Evolutionary conservation across 2,888 invertebrate species (phyloP).

Genomic region (Philonicus albiceps): DNA sequence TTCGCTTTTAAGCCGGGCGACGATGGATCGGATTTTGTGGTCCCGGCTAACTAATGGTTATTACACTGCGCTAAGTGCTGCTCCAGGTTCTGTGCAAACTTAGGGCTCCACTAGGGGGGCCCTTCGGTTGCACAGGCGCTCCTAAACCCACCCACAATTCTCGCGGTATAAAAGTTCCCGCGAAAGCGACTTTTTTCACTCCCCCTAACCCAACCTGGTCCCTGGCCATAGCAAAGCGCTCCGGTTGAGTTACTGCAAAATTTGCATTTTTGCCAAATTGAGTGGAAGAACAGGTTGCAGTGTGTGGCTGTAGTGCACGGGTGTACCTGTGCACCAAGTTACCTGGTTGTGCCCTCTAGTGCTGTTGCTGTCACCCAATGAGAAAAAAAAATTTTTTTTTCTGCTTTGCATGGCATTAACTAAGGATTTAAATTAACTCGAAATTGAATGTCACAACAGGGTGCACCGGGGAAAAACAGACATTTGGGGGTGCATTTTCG

Average conservation of each 20-base stretch:
- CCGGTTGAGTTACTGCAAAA: slow-evolving; percentile 44
- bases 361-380: not conserved
- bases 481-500: not conserved
- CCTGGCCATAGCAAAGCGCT: slow-evolving; percentile 1
- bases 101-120: not conserved
- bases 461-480: not conserved
- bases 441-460: slow-evolving; percentile 24
- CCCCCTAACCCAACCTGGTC: not conserved
- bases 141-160: not conserved
- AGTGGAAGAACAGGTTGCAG: slow-evolving; percentile 37
- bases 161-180: not conserved
- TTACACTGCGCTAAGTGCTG: slow-evolving; percentile 34
- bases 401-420: slow-evolving; percentile 7
- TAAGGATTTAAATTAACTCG: slow-evolving; percentile 18
- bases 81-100: not conserved
- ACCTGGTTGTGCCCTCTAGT: not conserved
- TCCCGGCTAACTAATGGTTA: slow-evolving; percentile 37
- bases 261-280: slow-evolving; percentile 45
- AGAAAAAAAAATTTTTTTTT: not conserved
- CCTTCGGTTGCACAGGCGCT: not conserved
- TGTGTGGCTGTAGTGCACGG: not conserved
- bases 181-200: slow-evolving; percentile 17
- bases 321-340: not conserved
- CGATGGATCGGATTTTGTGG: slow-evolving; percentile 29
- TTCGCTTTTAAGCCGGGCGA: not conserved